Percentiles rank a stretch among this genome's conserved stretches.
Conservation (phyloP, 2,113 vertebrate species). For the Pseudonaja textilis region DNA sequence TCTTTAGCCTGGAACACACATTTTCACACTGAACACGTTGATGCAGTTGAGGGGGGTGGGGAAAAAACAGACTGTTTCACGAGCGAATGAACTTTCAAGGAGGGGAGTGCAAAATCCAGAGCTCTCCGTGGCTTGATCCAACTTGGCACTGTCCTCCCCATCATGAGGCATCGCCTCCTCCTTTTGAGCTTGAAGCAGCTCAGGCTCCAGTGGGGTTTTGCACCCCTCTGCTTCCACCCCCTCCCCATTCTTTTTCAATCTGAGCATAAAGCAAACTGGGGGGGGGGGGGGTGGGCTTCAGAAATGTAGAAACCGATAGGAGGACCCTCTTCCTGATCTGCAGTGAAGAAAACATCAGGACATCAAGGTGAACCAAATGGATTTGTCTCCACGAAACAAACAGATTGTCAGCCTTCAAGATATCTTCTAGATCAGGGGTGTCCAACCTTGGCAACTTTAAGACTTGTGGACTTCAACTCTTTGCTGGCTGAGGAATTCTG, state of each 20-base stretch:
- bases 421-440: too few species aligned
- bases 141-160: not conserved
- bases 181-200: not conserved
- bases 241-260: not conserved
- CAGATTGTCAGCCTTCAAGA: too few species aligned
- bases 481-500: too few species aligned
- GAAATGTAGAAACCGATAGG: not conserved
- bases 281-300: not conserved
- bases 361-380: not conserved
- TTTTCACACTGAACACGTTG: constrained; percentile 21
- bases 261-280: not conserved
- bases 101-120: not conserved
- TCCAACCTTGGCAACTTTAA: too few species aligned
- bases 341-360: not conserved
- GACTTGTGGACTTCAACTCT: too few species aligned
- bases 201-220: not conserved
- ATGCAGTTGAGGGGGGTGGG: not conserved
- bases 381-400: not conserved
- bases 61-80: not conserved
- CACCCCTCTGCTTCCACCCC: not conserved
- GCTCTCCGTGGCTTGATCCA: not conserved
- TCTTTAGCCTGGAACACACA: constrained; percentile 74
- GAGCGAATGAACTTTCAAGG: not conserved
- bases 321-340: not conserved
- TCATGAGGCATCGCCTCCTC: not conserved